phyloP scores from a whole-genome alignment of 2,888 invertebrate genomes.

The Chrysodeixis includens region DNA sequence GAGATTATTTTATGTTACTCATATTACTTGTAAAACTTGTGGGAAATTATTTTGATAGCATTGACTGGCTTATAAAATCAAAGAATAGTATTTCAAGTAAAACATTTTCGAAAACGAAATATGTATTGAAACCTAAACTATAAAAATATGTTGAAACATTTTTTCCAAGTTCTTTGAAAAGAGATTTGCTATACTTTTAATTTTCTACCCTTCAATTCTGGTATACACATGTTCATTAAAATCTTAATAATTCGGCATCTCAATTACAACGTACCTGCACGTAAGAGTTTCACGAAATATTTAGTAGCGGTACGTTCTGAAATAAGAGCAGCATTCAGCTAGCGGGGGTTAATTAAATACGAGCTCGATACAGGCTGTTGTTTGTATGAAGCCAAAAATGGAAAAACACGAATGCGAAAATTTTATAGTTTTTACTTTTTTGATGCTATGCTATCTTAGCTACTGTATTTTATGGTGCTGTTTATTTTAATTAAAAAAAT shows the following conservation, averaged over 20 bases:
- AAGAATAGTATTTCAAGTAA: too few species aligned
- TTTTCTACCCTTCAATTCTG: slow-evolving; percentile 11
- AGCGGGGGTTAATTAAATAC: slow-evolving; percentile 78
- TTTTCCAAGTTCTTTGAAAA: neutral
- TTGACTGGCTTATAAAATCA: too few species aligned
- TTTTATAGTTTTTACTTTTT: slow-evolving; percentile 6
- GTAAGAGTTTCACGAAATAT: slow-evolving; percentile 35
- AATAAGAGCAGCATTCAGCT: slow-evolving; percentile 19
- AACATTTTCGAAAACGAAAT: too few species aligned
- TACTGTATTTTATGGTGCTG: too few species aligned
- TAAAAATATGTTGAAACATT: neutral
- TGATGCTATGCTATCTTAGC: neutral
- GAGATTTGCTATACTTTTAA: slow-evolving; percentile 9
- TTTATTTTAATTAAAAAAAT: too few species aligned
- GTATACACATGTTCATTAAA: slow-evolving; percentile 62
- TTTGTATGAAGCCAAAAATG: slow-evolving; percentile 73
- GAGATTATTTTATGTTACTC: neutral
- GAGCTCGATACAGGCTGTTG: slow-evolving; percentile 69
- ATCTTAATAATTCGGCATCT: slow-evolving; percentile 63
- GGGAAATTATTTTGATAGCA: too few species aligned
- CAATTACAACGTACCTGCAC: slow-evolving; percentile 59
- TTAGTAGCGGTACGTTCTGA: slow-evolving; percentile 19
- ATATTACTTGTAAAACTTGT: too few species aligned
- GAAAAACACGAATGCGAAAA: slow-evolving; percentile 58
- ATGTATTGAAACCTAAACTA: too few species aligned